Conservation (phyloP, 2,797 vertebrate genomes). For the Kryptolebias ocellatus region DNA sequence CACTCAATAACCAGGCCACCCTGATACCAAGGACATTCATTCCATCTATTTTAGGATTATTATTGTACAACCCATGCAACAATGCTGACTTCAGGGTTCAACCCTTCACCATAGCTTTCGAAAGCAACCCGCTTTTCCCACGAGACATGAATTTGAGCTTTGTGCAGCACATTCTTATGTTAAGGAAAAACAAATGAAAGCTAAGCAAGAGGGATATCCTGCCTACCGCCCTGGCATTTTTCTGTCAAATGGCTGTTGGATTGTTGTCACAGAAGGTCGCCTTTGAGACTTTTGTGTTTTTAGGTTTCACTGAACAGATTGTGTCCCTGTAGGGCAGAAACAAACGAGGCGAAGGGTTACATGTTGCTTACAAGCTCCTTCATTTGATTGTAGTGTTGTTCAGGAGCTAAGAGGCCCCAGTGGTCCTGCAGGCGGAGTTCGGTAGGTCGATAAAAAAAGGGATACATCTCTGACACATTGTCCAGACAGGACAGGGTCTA, state of each 20-base stretch:
- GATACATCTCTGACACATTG: slow-evolving; percentile 85
- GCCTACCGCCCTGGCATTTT: slow-evolving; percentile 52
- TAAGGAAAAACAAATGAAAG: slow-evolving; percentile 52
- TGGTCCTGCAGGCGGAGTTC: slow-evolving; percentile 74
- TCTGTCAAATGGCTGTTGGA: slow-evolving; percentile 57
- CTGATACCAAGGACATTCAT: slow-evolving; percentile 18
- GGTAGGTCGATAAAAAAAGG: slow-evolving; percentile 88
- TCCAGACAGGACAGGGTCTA: slow-evolving; percentile 89
- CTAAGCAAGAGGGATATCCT: slow-evolving; percentile 65
- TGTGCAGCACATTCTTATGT: slow-evolving; percentile 38
- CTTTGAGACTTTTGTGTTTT: slow-evolving; percentile 1
- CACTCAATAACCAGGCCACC: neutral
- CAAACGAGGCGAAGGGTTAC: neutral
- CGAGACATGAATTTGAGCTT: slow-evolving; percentile 37
- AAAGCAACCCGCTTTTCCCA: slow-evolving; percentile 37
- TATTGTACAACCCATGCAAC: slow-evolving; percentile 32
- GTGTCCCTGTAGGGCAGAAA: neutral
- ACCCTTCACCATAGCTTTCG: slow-evolving; percentile 33
- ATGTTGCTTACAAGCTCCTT: slow-evolving; percentile 77
- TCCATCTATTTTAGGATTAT: slow-evolving; percentile 23
- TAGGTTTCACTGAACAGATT: neutral
- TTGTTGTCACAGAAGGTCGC: slow-evolving; percentile 22
- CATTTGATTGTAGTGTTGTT: slow-evolving; percentile 77
- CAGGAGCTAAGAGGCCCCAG: slow-evolving; percentile 78
- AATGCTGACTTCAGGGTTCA: slow-evolving; percentile 15